Percentiles rank a stretch among this genome's conserved stretches.
phyloP scores from a whole-genome alignment of 2,888 invertebrate species.

The Synanthedon andrenaeformis region DNA sequence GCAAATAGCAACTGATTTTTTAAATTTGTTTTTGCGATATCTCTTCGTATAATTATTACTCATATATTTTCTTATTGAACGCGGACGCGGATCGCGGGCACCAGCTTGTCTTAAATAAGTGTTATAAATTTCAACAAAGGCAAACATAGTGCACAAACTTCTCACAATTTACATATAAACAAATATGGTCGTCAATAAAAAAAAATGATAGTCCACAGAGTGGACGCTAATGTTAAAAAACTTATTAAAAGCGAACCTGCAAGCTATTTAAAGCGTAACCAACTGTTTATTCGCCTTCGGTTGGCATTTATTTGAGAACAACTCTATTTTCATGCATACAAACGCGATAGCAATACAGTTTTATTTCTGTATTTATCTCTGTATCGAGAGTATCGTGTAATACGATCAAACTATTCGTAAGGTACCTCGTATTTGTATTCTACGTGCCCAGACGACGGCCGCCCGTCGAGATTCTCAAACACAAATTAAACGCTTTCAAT shows the following conservation, averaged over 20 bases:
- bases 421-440: conserved; percentile 4
- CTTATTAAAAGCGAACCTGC: not conserved
- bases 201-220: no score
- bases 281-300: not conserved
- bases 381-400: conserved; percentile 6
- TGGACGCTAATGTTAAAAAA: no score
- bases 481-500: conserved; percentile 3
- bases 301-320: not conserved
- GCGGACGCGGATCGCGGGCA: no score
- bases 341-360: not conserved
- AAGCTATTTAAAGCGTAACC: not conserved
- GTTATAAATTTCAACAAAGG: no score
- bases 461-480: conserved; percentile 9
- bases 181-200: no score
- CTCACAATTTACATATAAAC: no score
- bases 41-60: no score
- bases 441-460: conserved; percentile 5
- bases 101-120: no score
- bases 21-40: no score
- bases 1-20: no score
- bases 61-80: no score
- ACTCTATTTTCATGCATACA: not conserved
- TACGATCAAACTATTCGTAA: conserved; percentile 5
- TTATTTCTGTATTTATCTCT: not conserved
- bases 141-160: no score